These are phyloP conservation scores for Artibeus lituratus DNA, from an alignment of 2,797 vertebrate genomes.

Conservation along the genomic window DNA sequence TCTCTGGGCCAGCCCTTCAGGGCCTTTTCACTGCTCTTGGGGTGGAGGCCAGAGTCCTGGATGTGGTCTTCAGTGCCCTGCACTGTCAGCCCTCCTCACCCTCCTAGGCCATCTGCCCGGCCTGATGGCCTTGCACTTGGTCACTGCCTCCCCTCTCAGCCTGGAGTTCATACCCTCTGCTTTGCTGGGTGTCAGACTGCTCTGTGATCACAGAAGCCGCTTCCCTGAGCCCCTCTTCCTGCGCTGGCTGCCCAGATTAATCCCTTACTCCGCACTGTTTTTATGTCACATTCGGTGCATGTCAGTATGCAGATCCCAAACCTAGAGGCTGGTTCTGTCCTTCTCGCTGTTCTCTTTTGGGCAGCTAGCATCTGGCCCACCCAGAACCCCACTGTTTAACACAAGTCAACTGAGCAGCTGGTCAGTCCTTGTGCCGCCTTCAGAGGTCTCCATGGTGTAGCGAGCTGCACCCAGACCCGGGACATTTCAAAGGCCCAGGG, in stretches of 20 bases:
- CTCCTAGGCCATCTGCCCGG: not conserved
- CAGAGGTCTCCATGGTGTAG: not conserved
- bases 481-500: not conserved
- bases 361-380: no score
- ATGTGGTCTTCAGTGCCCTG: not conserved
- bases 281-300: not conserved
- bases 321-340: not conserved
- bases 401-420: not conserved
- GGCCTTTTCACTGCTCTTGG: not conserved
- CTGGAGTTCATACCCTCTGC: accelerated
- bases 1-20: not conserved
- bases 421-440: not conserved
- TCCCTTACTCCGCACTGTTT: not conserved
- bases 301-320: not conserved
- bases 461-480: not conserved
- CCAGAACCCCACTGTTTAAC: not conserved
- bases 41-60: not conserved
- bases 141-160: accelerated
- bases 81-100: not conserved
- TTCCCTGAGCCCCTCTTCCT: not conserved
- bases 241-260: not conserved
- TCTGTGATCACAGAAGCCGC: not conserved
- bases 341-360: not conserved
- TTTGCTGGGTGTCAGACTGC: not conserved
- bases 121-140: accelerated